A percentile compares a stretch with the other conserved stretches of the same genome.
phyloP scores from a whole-genome alignment of 2,113 vertebrate species.

The Columba livia region DNA sequence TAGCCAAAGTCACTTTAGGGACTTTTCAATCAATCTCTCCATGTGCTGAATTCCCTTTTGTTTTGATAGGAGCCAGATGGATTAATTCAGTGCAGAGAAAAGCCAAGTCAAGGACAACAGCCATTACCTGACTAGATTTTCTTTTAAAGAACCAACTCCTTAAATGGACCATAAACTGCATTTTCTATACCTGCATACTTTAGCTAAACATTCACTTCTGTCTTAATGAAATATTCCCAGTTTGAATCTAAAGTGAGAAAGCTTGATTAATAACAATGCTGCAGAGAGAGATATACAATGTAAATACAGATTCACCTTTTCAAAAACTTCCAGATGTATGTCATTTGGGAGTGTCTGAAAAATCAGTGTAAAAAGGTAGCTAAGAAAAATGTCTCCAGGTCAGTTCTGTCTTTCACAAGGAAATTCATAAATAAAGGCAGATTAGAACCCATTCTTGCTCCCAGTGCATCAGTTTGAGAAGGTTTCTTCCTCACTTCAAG shows the following conservation, averaged over 20 bases:
- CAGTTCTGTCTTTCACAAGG: neutral
- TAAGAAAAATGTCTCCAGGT: neutral
- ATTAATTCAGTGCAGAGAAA: constrained; percentile 14
- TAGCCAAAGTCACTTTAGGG: neutral
- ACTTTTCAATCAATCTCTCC: neutral
- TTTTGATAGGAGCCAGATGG: neutral
- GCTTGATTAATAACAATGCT: neutral
- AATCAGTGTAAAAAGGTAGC: neutral
- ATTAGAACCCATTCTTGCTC: neutral
- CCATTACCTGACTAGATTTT: neutral
- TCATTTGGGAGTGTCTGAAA: neutral
- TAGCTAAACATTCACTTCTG: neutral
- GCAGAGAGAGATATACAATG: neutral
- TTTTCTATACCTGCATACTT: neutral
- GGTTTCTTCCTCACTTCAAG: neutral
- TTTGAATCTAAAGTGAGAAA: neutral
- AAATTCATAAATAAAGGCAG: neutral
- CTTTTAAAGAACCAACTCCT: neutral
- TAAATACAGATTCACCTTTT: neutral
- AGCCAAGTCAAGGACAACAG: constrained; percentile 5
- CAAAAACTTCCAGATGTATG: neutral
- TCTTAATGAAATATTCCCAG: neutral
- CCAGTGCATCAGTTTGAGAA: neutral
- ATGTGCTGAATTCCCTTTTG: neutral
- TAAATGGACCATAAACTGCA: neutral